Evolutionary conservation across 64 coral and sea anemone genomes (phyloP).

Genomic region (Cladopsammia gracilis): DNA sequence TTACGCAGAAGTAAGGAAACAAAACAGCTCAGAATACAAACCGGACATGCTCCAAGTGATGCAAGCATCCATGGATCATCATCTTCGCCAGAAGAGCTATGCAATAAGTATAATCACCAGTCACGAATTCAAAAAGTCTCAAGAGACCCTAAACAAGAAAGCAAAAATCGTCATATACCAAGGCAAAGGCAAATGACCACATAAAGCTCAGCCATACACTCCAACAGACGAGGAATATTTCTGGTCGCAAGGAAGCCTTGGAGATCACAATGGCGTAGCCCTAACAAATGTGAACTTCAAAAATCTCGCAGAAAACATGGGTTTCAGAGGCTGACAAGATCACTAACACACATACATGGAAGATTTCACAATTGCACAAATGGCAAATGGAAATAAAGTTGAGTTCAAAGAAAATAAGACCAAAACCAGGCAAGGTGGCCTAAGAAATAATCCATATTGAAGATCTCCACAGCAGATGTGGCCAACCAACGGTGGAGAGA

Average conservation of each 20-base stretch:
- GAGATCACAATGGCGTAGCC: slow-evolving; percentile 27
- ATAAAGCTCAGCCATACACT: slow-evolving; percentile 24
- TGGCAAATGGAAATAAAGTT: slow-evolving; percentile 52
- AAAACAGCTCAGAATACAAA: slow-evolving; percentile 64
- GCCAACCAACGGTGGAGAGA: slow-evolving; percentile 19
- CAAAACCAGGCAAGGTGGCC: slow-evolving; percentile 73
- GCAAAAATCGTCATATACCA: slow-evolving; percentile 1
- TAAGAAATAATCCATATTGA: slow-evolving; percentile 6
- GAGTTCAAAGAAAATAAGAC: slow-evolving; percentile 59
- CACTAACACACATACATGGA: background rate
- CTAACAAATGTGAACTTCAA: slow-evolving; percentile 18
- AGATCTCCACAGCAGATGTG: slow-evolving; percentile 23
- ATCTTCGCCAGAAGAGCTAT: slow-evolving; percentile 55
- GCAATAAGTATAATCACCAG: slow-evolving; percentile 21
- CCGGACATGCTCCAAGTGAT: slow-evolving; percentile 45
- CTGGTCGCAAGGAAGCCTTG: slow-evolving; percentile 19
- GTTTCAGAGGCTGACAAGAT: slow-evolving; percentile 40
- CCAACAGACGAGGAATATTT: background rate
- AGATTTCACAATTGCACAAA: background rate
- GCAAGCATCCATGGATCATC: slow-evolving; percentile 53
- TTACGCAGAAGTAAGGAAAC: slow-evolving; percentile 34
- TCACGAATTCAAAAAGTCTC: slow-evolving; percentile 16
- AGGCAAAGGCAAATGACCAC: slow-evolving; percentile 26
- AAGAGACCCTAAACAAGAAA: background rate
- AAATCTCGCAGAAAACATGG: slow-evolving; percentile 7